Conservation (phyloP, 2,888 invertebrate genomes). For the Cosmopolites sordidus region DNA sequence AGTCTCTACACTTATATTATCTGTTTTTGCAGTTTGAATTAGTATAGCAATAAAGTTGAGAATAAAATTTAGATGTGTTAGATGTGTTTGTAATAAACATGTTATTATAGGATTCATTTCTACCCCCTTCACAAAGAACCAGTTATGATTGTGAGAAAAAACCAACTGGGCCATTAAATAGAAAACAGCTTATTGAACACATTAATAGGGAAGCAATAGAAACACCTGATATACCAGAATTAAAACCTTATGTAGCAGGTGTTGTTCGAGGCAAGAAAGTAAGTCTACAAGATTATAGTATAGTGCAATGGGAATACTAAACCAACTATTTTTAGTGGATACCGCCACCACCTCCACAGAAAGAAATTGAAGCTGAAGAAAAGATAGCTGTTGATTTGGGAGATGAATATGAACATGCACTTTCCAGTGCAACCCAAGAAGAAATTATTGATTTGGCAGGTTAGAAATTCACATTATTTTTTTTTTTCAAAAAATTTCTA, state of each 20-base stretch:
- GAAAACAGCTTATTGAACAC: slow-evolving; percentile 92
- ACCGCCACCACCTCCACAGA: slow-evolving; percentile 68
- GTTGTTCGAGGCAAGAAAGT: slow-evolving; percentile 89
- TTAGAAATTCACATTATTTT: slow-evolving; percentile 38
- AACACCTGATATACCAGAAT: slow-evolving; percentile 95
- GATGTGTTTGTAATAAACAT: background rate
- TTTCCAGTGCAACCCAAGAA: slow-evolving; percentile 83
- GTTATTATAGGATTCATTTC: slow-evolving; percentile 80
- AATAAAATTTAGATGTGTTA: no score
- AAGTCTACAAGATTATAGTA: slow-evolving; percentile 25
- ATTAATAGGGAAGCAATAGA: slow-evolving; percentile 98
- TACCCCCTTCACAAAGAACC: slow-evolving; percentile 93
- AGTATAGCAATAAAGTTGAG: no score
- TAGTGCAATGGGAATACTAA: background rate
- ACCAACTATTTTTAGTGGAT: slow-evolving; percentile 62
- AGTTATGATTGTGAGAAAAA: slow-evolving; percentile 94
- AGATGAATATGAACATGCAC: slow-evolving; percentile 90
- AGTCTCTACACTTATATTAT: no score
- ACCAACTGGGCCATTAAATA: slow-evolving; percentile 92
- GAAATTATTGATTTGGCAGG: slow-evolving; percentile 98
- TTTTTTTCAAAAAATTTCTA: background rate
- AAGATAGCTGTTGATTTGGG: slow-evolving; percentile 90
- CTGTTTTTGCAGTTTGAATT: no score
- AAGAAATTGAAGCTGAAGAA: slow-evolving; percentile 79
- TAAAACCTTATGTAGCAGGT: slow-evolving; percentile 89